phyloP scores from a whole-genome alignment of 2,797 vertebrate genomes.

The Diplodus puntazzo region DNA sequence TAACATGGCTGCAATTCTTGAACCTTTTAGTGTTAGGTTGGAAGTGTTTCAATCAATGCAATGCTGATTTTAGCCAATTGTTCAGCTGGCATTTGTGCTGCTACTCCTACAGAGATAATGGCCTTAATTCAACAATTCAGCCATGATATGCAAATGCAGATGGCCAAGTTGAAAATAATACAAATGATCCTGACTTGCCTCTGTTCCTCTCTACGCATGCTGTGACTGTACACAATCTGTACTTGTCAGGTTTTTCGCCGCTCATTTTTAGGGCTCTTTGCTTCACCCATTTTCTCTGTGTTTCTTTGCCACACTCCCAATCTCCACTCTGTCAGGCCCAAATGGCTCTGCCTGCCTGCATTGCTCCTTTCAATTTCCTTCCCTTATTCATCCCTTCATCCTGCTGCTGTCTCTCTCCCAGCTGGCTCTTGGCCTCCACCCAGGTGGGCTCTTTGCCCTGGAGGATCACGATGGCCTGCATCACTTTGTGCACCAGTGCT shows the following conservation, averaged over 20 bases:
- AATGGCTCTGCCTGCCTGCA: slow-evolving; percentile 47
- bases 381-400: slow-evolving; percentile 48
- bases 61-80: slow-evolving; percentile 26
- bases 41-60: slow-evolving; percentile 11
- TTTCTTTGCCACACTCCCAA: slow-evolving; percentile 43
- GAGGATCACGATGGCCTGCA: slow-evolving; percentile 90
- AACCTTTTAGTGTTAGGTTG: slow-evolving; percentile 18
- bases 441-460: slow-evolving; percentile 88
- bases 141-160: slow-evolving; percentile 27
- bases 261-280: slow-evolving; percentile 44
- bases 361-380: slow-evolving; percentile 51
- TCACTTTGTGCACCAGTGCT: slow-evolving; percentile 86
- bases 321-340: slow-evolving; percentile 55
- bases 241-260: slow-evolving; percentile 19
- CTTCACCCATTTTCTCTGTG: slow-evolving; percentile 43
- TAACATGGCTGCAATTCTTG: neutral
- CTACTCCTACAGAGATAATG: slow-evolving; percentile 17
- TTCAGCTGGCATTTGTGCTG: slow-evolving; percentile 29
- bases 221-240: slow-evolving; percentile 41
- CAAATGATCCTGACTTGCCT: slow-evolving; percentile 5
- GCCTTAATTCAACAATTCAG: slow-evolving; percentile 24
- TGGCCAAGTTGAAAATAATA: slow-evolving; percentile 5
- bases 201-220: neutral
- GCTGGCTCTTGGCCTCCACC: slow-evolving; percentile 89
- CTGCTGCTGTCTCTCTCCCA: slow-evolving; percentile 74